A percentile compares a stretch with the other conserved stretches of the same genome.
Evolutionary conservation across 2,797 vertebrate genomes (phyloP).

Genomic region (Clarias fuscus): DNA sequence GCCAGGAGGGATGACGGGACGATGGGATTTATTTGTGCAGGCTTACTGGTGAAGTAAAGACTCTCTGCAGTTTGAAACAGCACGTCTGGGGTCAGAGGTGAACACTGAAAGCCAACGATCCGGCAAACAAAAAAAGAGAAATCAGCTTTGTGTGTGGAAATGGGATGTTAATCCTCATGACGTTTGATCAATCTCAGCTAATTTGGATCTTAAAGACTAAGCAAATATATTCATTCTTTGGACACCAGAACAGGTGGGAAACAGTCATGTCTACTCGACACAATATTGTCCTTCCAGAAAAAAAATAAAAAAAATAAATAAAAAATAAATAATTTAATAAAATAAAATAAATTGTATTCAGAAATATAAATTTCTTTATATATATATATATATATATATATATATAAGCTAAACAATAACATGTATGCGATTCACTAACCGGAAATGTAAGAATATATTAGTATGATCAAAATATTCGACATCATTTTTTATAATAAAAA

Average conservation of each 20-base stretch:
- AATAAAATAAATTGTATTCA: neutral
- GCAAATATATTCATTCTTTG: conserved; percentile 43
- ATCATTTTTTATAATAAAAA: neutral
- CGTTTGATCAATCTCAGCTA: conserved; percentile 67
- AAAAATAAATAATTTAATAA: too few species aligned
- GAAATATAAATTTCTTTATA: neutral
- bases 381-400: neutral
- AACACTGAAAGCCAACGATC: conserved; percentile 61
- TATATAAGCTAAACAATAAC: neutral
- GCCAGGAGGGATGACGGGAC: neutral
- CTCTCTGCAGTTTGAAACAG: conserved; percentile 62
- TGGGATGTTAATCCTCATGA: conserved; percentile 68
- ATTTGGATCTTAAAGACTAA: conserved; percentile 51
- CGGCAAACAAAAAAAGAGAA: conserved; percentile 62
- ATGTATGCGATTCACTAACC: neutral
- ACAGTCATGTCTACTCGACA: neutral
- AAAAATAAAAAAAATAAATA: too few species aligned
- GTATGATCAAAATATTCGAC: neutral
- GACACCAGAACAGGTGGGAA: conserved; percentile 36
- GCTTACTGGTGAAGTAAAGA: conserved; percentile 53
- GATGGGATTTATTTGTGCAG: conserved; percentile 54
- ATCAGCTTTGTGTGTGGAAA: conserved; percentile 64
- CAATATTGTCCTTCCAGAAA: neutral
- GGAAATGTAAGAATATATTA: neutral
- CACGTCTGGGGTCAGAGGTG: conserved; percentile 62